Evolutionary conservation across 2,797 vertebrate species (phyloP).

Genomic region (Gymnocypris eckloni): DNA sequence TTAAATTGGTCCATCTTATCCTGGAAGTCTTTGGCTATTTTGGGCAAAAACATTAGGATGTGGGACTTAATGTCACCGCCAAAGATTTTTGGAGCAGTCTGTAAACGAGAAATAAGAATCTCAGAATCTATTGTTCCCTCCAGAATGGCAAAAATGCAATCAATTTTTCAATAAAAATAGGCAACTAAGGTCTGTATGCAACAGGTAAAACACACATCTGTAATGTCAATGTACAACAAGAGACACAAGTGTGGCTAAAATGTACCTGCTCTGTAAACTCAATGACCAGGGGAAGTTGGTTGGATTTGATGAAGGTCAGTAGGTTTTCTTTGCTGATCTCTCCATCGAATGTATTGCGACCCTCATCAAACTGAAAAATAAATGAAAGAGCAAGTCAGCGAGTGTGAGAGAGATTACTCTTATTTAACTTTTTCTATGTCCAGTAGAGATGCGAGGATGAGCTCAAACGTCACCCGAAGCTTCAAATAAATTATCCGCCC

Average conservation of each 20-base stretch:
- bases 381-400: accelerated
- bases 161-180: background rate
- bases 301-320: conserved; percentile 90
- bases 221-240: background rate
- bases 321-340: conserved; percentile 89
- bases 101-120: conserved; percentile 16
- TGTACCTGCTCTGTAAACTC: conserved; percentile 99
- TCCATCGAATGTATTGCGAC: conserved; percentile 91
- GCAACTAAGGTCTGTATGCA: background rate
- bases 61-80: conserved; percentile 99
- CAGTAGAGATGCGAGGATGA: background rate
- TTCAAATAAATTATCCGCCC: too few species aligned
- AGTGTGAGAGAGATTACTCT: background rate
- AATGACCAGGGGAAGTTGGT: conserved; percentile 95
- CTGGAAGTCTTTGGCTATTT: conserved; percentile 86
- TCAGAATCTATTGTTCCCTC: background rate
- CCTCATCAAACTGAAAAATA: conserved; percentile 91
- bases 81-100: conserved; percentile 99
- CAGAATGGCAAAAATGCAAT: background rate
- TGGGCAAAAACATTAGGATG: conserved; percentile 94
- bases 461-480: too few species aligned
- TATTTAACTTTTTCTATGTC: background rate
- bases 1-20: conserved; percentile 91
- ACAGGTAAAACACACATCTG: background rate
- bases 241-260: background rate